phyloP scores from a whole-genome alignment of 2,113 vertebrate species.

The Eptatretus burgeri region DNA sequence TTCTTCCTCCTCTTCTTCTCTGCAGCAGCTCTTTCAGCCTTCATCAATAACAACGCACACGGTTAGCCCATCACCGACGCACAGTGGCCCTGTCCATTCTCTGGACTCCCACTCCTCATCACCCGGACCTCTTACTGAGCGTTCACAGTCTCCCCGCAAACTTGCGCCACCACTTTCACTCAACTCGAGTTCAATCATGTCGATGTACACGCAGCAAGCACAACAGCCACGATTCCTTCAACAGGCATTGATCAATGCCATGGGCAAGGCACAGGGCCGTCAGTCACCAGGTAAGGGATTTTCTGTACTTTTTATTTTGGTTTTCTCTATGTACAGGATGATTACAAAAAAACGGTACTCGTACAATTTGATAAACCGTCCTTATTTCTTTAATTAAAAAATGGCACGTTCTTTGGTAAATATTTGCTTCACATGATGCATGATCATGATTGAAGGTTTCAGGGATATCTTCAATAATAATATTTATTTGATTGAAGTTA shows the following conservation, averaged over 20 bases:
- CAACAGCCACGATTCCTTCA: neutral
- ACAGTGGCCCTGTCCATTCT: too few species aligned
- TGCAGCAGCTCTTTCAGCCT: constrained; percentile 5
- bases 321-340: too few species aligned
- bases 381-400: too few species aligned
- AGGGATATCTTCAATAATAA: too few species aligned
- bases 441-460: too few species aligned
- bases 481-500: too few species aligned
- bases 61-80: too few species aligned
- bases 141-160: constrained; percentile 3
- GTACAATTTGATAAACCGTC: too few species aligned
- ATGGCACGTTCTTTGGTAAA: too few species aligned
- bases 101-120: neutral
- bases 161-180: neutral
- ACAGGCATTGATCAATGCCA: neutral
- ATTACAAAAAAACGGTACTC: too few species aligned
- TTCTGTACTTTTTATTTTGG: too few species aligned
- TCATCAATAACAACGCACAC: neutral
- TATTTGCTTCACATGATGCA: too few species aligned
- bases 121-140: neutral
- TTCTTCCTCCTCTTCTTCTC: neutral
- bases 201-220: constrained; percentile 5
- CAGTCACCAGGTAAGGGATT: neutral
- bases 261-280: constrained; percentile 3
- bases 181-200: neutral